These are phyloP conservation scores for Aldrovandia affinis DNA, from an alignment of 2,797 vertebrate species.

Conservation along the genomic window DNA sequence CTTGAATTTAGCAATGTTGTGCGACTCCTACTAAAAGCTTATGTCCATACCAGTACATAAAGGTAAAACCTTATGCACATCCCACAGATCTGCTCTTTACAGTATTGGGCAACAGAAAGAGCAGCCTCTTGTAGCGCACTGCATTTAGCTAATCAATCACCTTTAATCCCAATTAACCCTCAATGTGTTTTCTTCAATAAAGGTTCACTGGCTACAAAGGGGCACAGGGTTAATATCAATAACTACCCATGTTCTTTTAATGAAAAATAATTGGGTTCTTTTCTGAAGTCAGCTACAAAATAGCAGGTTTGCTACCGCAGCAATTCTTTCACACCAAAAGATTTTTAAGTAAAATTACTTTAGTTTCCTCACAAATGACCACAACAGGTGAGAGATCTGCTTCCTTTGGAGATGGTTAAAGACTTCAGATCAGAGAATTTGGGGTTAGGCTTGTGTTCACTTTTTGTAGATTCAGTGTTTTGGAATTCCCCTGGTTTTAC, in stretches of 20 bases:
- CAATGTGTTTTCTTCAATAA: not conserved
- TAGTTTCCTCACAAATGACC: not conserved
- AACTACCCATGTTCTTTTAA: no score
- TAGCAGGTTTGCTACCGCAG: not conserved
- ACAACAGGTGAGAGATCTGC: not conserved
- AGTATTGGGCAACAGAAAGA: constrained; percentile 2
- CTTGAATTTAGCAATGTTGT: not conserved
- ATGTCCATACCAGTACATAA: not conserved
- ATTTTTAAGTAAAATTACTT: no score
- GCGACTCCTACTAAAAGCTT: not conserved
- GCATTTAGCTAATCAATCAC: not conserved
- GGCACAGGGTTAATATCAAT: not conserved
- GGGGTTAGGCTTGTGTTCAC: not conserved
- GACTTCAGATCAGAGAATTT: no score
- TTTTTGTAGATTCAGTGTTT: constrained; percentile 8
- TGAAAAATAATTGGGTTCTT: not conserved
- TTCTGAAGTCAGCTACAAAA: not conserved
- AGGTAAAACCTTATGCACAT: not conserved
- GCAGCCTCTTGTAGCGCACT: not conserved
- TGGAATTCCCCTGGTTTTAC: constrained; percentile 3
- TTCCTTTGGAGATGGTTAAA: not conserved
- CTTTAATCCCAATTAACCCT: not conserved
- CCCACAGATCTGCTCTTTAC: not conserved
- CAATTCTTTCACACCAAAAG: not conserved
- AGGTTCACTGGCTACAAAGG: not conserved